Conservation (phyloP, 2,797 vertebrate species). For the Melopsittacus undulatus region DNA sequence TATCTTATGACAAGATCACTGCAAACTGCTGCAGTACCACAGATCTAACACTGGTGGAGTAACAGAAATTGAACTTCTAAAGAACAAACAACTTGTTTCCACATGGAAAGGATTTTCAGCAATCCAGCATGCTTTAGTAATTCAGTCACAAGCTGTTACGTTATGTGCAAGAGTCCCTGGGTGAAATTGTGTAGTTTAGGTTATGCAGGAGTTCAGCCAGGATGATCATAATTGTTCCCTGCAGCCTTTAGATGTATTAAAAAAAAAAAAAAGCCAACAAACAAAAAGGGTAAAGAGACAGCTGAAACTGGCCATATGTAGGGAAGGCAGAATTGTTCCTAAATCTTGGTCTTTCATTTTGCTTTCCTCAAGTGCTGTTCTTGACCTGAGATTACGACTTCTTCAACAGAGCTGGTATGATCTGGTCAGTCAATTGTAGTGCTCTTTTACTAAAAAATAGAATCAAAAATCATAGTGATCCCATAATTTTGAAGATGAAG, state of each 20-base stretch:
- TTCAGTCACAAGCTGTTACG: slow-evolving; percentile 36
- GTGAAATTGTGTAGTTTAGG: slow-evolving; percentile 31
- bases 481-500: neutral
- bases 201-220: slow-evolving; percentile 48
- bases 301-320: neutral
- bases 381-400: neutral
- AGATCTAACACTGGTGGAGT: neutral
- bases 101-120: neutral
- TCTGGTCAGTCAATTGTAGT: neutral
- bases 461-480: neutral
- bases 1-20: neutral
- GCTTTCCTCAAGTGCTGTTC: neutral
- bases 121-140: slow-evolving; percentile 58
- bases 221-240: slow-evolving; percentile 48
- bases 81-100: slow-evolving; percentile 17
- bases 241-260: slow-evolving; percentile 12
- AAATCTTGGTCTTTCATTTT: neutral
- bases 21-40: neutral
- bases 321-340: neutral
- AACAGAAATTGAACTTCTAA: slow-evolving; percentile 20
- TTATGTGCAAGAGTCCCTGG: slow-evolving; percentile 34
- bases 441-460: neutral
- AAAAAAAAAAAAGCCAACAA: neutral
- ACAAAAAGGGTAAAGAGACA: neutral
- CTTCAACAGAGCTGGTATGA: neutral